Percentiles rank a stretch among this genome's conserved stretches.
These are phyloP conservation scores for Drosophila recens DNA, from an alignment of 2,888 invertebrate genomes.

Conservation along the genomic window DNA sequence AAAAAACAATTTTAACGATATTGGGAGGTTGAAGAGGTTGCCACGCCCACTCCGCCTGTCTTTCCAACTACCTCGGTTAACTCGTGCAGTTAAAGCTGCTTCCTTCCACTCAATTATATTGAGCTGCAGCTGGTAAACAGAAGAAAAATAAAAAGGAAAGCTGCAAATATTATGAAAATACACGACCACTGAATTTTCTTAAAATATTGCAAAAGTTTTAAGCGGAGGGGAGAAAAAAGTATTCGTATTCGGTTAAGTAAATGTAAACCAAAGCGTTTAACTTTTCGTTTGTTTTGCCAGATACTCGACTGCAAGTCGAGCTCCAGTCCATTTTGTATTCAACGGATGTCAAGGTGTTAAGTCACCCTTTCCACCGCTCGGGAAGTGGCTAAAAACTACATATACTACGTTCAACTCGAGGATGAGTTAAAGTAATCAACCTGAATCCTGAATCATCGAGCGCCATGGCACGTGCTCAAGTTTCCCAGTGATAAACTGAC, in stretches of 20 bases:
- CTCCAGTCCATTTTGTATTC: slow-evolving; percentile 39
- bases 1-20: slow-evolving; percentile 14
- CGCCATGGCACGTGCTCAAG: slow-evolving; percentile 27
- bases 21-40: neutral
- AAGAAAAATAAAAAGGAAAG: slow-evolving; percentile 25
- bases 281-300: slow-evolving; percentile 23
- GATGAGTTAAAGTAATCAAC: slow-evolving; percentile 31
- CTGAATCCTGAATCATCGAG: slow-evolving; percentile 18
- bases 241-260: slow-evolving; percentile 31
- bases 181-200: slow-evolving; percentile 35
- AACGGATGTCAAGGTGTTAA: slow-evolving; percentile 23
- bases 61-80: slow-evolving; percentile 39
- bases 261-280: slow-evolving; percentile 29
- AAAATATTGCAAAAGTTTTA: slow-evolving; percentile 63
- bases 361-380: neutral
- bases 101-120: slow-evolving; percentile 67
- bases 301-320: slow-evolving; percentile 12
- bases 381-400: slow-evolving; percentile 17
- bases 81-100: slow-evolving; percentile 65
- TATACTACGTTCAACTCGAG: slow-evolving; percentile 8
- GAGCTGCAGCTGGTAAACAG: slow-evolving; percentile 45
- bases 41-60: slow-evolving; percentile 9
- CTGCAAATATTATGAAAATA: slow-evolving; percentile 34
- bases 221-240: slow-evolving; percentile 6
- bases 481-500: slow-evolving; percentile 21